Evolutionary conservation across 2,888 invertebrate genomes (phyloP).

Genomic region (Drosophila maculinotata): DNA sequence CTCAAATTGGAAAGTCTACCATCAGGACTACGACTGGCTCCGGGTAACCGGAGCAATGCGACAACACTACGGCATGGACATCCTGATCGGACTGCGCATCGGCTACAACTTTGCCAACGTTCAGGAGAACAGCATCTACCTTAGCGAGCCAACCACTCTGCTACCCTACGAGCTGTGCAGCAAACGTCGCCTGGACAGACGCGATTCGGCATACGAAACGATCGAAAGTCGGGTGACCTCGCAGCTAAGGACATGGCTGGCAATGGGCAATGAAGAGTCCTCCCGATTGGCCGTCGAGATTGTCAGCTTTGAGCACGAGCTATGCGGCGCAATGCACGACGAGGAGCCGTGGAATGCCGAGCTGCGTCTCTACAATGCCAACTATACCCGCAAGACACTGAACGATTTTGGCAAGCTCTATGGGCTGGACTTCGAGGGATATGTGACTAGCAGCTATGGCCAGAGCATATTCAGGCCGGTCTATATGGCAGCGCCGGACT

Average conservation of each 20-base stretch:
- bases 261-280: conserved; percentile 66
- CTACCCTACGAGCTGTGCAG: conserved; percentile 73
- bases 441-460: conserved; percentile 70
- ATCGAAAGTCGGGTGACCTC: conserved; percentile 69
- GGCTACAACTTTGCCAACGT: conserved; percentile 73
- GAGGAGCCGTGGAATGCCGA: conserved; percentile 50
- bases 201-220: conserved; percentile 56
- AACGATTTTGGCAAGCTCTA: conserved; percentile 59
- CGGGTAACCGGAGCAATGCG: conserved; percentile 69
- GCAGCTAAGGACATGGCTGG: conserved; percentile 78
- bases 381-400: conserved; percentile 71
- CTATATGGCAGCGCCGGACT: conserved; percentile 75
- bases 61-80: conserved; percentile 76
- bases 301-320: conserved; percentile 77
- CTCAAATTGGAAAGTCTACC: conserved; percentile 74
- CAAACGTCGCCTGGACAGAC: conserved; percentile 56
- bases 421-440: conserved; percentile 72
- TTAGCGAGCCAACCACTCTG: conserved; percentile 76
- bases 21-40: conserved; percentile 80
- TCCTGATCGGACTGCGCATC: conserved; percentile 80
- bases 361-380: conserved; percentile 36
- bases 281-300: conserved; percentile 73
- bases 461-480: conserved; percentile 73
- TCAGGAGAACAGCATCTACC: conserved; percentile 79
- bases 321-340: conserved; percentile 68